Conservation (phyloP, 2,113 vertebrate genomes). For the Motacilla alba region DNA sequence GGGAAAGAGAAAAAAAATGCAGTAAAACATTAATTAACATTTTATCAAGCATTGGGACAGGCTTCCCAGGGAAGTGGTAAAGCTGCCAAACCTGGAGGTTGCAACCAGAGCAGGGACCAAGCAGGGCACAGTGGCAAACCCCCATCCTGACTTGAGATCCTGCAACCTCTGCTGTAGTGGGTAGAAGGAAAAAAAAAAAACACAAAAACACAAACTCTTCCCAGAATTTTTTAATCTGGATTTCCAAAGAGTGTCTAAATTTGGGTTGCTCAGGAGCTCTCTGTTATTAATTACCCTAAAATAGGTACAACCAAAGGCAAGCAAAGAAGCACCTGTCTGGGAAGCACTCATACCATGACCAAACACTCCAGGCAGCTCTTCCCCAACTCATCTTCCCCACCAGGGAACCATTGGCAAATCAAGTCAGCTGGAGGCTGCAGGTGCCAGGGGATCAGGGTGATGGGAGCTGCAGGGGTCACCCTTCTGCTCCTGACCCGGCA, state of each 20-base stretch:
- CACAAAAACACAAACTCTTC: not conserved
- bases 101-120: fast-evolving
- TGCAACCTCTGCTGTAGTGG: fast-evolving
- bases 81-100: not conserved
- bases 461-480: not conserved
- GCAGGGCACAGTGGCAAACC: not conserved
- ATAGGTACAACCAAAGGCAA: not conserved
- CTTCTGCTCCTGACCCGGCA: not conserved
- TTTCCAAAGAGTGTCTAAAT: not conserved
- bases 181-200: not conserved
- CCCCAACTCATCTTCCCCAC: not conserved
- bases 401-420: not conserved
- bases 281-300: not conserved
- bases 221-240: not conserved
- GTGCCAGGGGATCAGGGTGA: fast-evolving
- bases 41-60: not conserved
- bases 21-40: not conserved
- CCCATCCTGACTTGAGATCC: not conserved
- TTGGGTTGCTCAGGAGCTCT: not conserved
- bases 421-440: not conserved
- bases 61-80: not conserved
- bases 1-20: not conserved
- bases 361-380: not conserved
- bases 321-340: not conserved
- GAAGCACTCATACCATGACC: not conserved